These are phyloP conservation scores for Gallinago stenura DNA, from an alignment of 2,797 vertebrate species.

Conservation along the genomic window DNA sequence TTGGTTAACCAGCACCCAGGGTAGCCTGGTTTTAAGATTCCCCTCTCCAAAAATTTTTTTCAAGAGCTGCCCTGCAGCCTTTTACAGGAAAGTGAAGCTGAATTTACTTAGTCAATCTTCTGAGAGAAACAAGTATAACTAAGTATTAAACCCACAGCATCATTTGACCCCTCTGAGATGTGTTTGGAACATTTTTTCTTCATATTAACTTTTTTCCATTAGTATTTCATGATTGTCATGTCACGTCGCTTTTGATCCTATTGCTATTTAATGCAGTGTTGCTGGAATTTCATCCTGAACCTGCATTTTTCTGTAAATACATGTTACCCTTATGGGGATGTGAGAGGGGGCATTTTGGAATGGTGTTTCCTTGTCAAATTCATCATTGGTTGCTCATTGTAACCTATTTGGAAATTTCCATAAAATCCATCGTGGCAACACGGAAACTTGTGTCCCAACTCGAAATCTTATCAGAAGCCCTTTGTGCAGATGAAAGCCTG, in stretches of 20 bases:
- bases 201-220: not conserved
- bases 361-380: not conserved
- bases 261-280: accelerated
- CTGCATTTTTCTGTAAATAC: not conserved
- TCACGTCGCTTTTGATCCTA: not conserved
- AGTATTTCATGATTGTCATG: not conserved
- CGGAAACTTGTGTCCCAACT: not conserved
- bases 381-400: not conserved
- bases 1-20: not conserved
- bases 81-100: not conserved
- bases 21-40: not conserved
- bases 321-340: not conserved
- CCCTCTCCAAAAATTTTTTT: not conserved
- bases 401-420: not conserved
- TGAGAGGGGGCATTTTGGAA: not conserved
- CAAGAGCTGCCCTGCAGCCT: not conserved
- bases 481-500: not conserved
- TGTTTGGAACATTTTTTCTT: not conserved
- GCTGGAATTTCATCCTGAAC: not conserved
- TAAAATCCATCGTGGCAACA: not conserved
- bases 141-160: not conserved
- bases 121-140: not conserved
- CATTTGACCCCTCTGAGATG: not conserved
- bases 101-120: not conserved
- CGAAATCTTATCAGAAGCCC: not conserved